Conservation (phyloP, 1,140 invertebrate species). For the Drosophila miranda region DNA sequence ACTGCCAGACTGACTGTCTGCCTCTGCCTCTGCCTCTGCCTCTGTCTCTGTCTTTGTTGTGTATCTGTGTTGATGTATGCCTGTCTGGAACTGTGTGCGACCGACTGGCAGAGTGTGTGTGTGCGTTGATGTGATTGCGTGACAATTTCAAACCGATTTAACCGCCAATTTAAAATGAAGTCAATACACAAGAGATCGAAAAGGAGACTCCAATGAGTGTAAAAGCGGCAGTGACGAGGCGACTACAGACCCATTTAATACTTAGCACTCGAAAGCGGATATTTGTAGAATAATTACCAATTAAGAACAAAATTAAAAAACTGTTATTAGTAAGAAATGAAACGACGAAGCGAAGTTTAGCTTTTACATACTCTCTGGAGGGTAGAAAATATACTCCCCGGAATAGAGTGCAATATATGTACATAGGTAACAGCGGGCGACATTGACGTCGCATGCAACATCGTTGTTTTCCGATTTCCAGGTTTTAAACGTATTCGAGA, state of each 20-base stretch:
- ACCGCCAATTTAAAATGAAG: slow-evolving; percentile 82
- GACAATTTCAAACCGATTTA: slow-evolving; percentile 81
- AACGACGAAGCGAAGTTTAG: too few species aligned
- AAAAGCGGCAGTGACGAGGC: background rate
- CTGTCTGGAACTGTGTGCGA: slow-evolving; percentile 11
- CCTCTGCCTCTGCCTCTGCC: slow-evolving; percentile 27
- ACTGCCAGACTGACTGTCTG: background rate
- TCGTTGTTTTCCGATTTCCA: slow-evolving; percentile 28
- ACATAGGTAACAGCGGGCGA: slow-evolving; percentile 38
- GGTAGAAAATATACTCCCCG: too few species aligned
- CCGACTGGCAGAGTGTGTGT: slow-evolving; percentile 19
- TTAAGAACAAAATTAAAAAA: background rate
- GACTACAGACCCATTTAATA: slow-evolving; percentile 5
- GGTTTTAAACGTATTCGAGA: slow-evolving; percentile 50
- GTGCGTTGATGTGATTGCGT: slow-evolving; percentile 69
- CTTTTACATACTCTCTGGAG: too few species aligned
- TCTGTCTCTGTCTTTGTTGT: slow-evolving; percentile 32
- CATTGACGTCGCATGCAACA: slow-evolving; percentile 24
- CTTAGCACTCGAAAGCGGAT: background rate
- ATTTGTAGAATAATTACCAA: too few species aligned
- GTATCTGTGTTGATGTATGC: slow-evolving; percentile 30
- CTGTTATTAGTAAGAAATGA: too few species aligned
- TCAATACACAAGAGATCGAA: slow-evolving; percentile 68
- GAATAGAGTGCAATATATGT: slow-evolving; percentile 5
- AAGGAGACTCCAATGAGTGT: slow-evolving; percentile 13